Conservation (phyloP, 37 sponge, comb jelly and placozoan genomes). For the Trichoplax adhaerens region DNA sequence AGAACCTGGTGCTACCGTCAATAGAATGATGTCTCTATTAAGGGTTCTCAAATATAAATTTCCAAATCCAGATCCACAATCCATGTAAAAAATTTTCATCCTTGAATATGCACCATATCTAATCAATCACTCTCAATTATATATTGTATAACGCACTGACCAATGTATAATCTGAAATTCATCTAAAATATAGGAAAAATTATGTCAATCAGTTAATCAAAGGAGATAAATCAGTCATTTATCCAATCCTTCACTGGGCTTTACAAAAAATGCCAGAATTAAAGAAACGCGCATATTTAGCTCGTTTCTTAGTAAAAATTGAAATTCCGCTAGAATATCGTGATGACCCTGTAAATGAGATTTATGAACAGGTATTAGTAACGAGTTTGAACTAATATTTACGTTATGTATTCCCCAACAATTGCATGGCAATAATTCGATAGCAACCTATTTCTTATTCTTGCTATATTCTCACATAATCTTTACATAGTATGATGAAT, state of each 20-base stretch:
- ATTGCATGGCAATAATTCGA: too few relatives aligned
- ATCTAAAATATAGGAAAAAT: slow-evolving; percentile 18
- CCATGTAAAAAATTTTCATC: background rate
- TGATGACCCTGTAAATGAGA: slow-evolving; percentile 46
- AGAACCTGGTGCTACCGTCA: slow-evolving; percentile 76
- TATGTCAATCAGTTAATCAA: slow-evolving; percentile 59
- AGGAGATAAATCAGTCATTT: slow-evolving; percentile 61
- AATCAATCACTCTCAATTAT: background rate
- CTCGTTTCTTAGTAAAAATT: slow-evolving; percentile 70
- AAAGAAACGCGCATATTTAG: slow-evolving; percentile 75
- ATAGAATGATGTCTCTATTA: slow-evolving; percentile 69
- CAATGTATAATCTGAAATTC: background rate
- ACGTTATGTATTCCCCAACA: too few relatives aligned
- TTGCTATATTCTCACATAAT: background rate
- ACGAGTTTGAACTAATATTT: too few relatives aligned
- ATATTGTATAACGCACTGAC: background rate
- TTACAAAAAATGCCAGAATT: slow-evolving; percentile 43
- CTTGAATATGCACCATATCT: background rate
- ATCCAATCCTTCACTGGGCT: slow-evolving; percentile 69
- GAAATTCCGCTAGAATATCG: slow-evolving; percentile 81
- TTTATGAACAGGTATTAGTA: slow-evolving; percentile 13
- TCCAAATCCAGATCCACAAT: slow-evolving; percentile 14
- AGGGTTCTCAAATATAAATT: slow-evolving; percentile 66
- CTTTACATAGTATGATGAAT: slow-evolving; percentile 32
- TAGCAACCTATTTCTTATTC: too few relatives aligned